Evolutionary conservation across 2,113 vertebrate genomes (phyloP), one percentile per base, ranked within the genome.

Genomic region (Oncorhynchus clarkii): DNA sequence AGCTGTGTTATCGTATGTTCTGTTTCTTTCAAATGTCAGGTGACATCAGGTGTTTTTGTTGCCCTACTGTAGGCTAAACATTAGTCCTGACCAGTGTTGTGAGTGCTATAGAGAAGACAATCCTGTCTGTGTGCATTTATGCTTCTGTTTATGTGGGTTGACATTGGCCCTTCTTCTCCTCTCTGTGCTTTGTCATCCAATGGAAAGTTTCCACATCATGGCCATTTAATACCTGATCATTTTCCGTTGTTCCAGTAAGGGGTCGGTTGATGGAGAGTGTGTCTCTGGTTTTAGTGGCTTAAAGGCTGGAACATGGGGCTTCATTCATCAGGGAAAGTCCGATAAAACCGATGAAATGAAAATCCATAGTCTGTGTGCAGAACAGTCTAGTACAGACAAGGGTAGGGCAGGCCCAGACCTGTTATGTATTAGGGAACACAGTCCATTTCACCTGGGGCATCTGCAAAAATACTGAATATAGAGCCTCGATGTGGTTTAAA

Each of bases 221-320:
- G 75, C 82, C 82, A 78, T 85, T 86, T 85, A 81, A 75, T 73
- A 77, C 72, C 73, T 76, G 18, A 74, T 73, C 34, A 71, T 82
- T 88, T 92, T 86, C 85, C 79, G 77, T 88, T 83, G 70, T 75
- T 85, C 75, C 68, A 73, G 26, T 31, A 73, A 73, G 31, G 45
- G 24, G 22, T 27, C 20, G 22, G n/a, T 39, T 24, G 24, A 71
- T 75, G 54, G 62, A 11, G 57, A 8, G 57, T 9, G 60, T 14
- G 57, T 9, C 16, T 68, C 20, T 2, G 71, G 67, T 22, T 66
- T 3, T 6, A 57, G 54, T 20, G 20, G 27, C 64, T 82, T 82
- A 13, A 13, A 74, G 26, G 29, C 7, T 29, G 14, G 29, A 67
- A 67, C 51, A 24, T 24, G 59, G 59, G 57, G 54, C 77, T 75